phyloP scores from a whole-genome alignment of 2,113 vertebrate genomes.

The Stictonetta naevosa region DNA sequence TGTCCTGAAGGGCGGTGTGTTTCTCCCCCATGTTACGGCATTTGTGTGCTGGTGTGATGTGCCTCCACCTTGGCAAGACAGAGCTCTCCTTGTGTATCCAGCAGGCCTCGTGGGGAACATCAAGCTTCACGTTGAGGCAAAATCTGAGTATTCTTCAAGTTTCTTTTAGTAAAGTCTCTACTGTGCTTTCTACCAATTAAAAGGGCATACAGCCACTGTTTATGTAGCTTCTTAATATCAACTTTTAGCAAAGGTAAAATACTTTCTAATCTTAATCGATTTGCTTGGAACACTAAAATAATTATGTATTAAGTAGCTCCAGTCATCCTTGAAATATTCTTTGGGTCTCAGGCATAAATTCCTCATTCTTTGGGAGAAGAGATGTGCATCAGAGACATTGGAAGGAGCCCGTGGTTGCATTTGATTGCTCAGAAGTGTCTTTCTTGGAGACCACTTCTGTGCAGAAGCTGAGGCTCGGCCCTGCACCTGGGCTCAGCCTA shows the following conservation, averaged over 20 bases:
- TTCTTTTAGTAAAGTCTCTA: neutral
- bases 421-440: neutral
- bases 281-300: neutral
- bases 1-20: neutral
- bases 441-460: neutral
- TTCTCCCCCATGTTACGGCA: neutral
- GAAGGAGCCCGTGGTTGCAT: neutral
- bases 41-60: accelerated
- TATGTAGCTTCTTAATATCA: neutral
- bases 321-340: neutral
- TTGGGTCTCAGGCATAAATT: neutral
- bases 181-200: neutral
- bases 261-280: neutral
- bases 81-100: neutral
- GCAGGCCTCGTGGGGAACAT: neutral
- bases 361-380: neutral
- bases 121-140: neutral
- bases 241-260: neutral
- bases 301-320: neutral
- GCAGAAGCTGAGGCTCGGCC: neutral
- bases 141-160: neutral
- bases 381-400: neutral
- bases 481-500: neutral
- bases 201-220: neutral
- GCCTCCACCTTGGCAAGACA: neutral